phyloP scores from a whole-genome alignment of 2,888 invertebrate species.

The Chaetoderma sp. region DNA sequence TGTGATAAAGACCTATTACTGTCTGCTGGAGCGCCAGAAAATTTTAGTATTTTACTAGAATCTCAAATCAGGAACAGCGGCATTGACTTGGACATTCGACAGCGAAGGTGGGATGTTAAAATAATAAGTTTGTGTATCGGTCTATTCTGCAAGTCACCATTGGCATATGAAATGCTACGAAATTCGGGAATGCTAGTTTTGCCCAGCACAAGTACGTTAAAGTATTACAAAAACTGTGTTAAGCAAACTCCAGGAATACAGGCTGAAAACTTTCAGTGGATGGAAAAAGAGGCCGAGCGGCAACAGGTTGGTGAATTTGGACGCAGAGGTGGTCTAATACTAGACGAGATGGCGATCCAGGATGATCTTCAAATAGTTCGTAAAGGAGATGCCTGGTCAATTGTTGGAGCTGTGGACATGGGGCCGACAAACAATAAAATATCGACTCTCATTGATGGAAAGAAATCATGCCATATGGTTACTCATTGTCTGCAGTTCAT shows the following conservation, averaged over 20 bases:
- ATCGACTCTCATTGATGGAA: background rate
- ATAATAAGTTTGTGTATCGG: slow-evolving; percentile 11
- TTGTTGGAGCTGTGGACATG: slow-evolving; percentile 13
- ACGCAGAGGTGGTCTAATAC: slow-evolving; percentile 2
- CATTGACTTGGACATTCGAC: background rate
- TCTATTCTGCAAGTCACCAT: slow-evolving; percentile 4
- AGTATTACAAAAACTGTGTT: slow-evolving; percentile 14
- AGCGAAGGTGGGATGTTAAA: slow-evolving; percentile 9
- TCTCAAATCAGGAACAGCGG: slow-evolving; percentile 2
- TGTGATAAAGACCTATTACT: background rate
- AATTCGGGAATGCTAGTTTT: slow-evolving; percentile 4
- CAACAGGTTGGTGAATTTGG: background rate
- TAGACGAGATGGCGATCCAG: slow-evolving; percentile 11
- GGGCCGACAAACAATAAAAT: slow-evolving; percentile 6
- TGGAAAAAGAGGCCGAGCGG: slow-evolving; percentile 12
- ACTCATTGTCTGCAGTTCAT: slow-evolving; percentile 4
- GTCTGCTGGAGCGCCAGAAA: slow-evolving; percentile 7
- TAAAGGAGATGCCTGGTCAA: background rate
- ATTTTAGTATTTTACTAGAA: slow-evolving; percentile 5
- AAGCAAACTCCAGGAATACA: slow-evolving; percentile 14
- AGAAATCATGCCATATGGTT: background rate
- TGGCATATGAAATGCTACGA: slow-evolving; percentile 2
- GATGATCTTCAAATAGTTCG: slow-evolving; percentile 2
- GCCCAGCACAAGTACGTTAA: slow-evolving; percentile 2
- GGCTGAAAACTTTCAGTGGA: slow-evolving; percentile 9